Percentiles rank a stretch among this genome's conserved stretches.
phyloP scores from a whole-genome alignment of 2,113 vertebrate genomes.

The Dendropsophus ebraccatus region DNA sequence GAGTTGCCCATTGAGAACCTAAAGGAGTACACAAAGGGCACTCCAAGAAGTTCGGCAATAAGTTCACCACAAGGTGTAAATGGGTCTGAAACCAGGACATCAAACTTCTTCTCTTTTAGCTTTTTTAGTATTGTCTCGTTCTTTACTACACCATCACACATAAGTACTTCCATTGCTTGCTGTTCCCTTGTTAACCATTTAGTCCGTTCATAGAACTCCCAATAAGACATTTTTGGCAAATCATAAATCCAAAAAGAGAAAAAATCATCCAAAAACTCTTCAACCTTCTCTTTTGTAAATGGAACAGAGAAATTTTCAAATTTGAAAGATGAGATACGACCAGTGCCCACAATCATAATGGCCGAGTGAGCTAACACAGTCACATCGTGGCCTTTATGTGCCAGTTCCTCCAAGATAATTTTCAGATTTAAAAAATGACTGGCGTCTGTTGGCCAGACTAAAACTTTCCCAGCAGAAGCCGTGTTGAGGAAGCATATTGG shows the following conservation, averaged over 20 bases:
- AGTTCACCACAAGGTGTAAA: conserved; percentile 65
- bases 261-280: rapidly evolving
- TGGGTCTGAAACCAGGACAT: conserved; percentile 70
- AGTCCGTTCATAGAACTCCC: conserved; percentile 59
- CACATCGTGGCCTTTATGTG: conserved; percentile 71
- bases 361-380: conserved; percentile 68
- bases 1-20: conserved; percentile 63
- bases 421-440: conserved; percentile 82
- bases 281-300: conserved; percentile 64
- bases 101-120: conserved; percentile 64
- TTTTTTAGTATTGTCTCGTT: conserved; percentile 63
- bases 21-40: conserved; percentile 69
- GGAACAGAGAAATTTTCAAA: conserved; percentile 65
- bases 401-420: conserved; percentile 72
- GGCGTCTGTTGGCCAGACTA: conserved; percentile 76
- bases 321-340: conserved; percentile 59
- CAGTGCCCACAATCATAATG: conserved; percentile 62
- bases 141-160: conserved; percentile 64
- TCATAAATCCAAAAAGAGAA: conserved; percentile 59
- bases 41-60: conserved; percentile 65
- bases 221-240: background rate
- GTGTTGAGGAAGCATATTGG: background rate
- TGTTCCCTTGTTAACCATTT: rapidly evolving
- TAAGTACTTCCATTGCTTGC: background rate
- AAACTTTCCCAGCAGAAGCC: conserved; percentile 66